Conservation (phyloP, 2,113 vertebrate genomes). For the Cavia aperea region DNA sequence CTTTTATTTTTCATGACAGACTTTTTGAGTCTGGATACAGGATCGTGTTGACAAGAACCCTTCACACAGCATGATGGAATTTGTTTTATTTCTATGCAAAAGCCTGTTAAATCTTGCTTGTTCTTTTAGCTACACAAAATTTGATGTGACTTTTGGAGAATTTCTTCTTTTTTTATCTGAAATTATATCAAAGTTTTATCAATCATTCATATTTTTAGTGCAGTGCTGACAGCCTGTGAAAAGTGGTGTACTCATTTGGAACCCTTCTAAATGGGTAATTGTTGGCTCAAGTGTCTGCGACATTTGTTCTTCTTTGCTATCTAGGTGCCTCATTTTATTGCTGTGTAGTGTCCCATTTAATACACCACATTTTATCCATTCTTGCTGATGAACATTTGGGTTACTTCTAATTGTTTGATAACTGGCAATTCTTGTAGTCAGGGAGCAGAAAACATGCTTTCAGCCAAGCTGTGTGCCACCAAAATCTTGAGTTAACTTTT, state of each 20-base stretch:
- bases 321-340: background rate
- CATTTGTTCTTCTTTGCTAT: conserved; percentile 24
- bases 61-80: background rate
- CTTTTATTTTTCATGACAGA: conserved; percentile 15
- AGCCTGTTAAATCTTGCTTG: background rate
- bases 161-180: background rate
- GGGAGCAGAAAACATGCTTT: background rate
- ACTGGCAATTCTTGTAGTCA: background rate
- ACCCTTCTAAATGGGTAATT: background rate
- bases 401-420: background rate
- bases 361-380: background rate
- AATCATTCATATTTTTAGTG: background rate
- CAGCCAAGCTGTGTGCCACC: background rate
- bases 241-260: background rate
- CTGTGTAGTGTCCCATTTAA: background rate
- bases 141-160: background rate
- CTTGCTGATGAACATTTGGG: background rate
- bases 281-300: background rate
- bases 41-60: background rate
- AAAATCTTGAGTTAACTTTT: background rate
- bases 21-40: background rate
- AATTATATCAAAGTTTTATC: background rate
- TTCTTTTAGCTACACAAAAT: background rate
- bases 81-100: background rate
- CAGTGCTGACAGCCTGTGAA: background rate